These are phyloP conservation scores for Aythya baeri DNA, from an alignment of 2,113 vertebrate genomes.

Conservation along the genomic window DNA sequence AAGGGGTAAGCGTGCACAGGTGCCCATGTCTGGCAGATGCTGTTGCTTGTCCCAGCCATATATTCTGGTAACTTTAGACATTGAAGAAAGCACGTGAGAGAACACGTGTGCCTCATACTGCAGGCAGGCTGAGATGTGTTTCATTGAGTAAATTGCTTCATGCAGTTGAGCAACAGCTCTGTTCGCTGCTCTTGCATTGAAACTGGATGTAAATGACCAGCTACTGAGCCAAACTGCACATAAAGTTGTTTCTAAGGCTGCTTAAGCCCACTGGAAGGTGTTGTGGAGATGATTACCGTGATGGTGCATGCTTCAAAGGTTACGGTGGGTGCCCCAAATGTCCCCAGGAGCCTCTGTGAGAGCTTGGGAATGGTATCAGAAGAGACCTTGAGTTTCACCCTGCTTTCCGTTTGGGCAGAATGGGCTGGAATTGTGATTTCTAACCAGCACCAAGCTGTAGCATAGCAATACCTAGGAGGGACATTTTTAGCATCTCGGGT, in stretches of 20 bases:
- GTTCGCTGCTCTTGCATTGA: background rate
- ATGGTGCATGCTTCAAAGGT: background rate
- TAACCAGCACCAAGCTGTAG: background rate
- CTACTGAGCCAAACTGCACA: background rate
- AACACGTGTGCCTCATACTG: background rate
- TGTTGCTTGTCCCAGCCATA: background rate
- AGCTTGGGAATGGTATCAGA: background rate
- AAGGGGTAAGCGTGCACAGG: accelerated
- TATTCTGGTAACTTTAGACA: background rate
- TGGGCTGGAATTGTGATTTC: background rate
- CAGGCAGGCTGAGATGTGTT: background rate
- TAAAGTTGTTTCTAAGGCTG: background rate
- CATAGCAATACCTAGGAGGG: background rate
- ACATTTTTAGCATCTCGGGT: background rate
- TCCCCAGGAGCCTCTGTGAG: background rate
- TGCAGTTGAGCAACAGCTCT: background rate
- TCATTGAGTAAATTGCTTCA: background rate
- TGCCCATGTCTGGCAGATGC: background rate
- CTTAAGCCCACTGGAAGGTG: background rate
- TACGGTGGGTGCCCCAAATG: background rate
- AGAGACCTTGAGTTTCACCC: background rate
- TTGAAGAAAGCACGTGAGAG: background rate
- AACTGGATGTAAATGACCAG: background rate
- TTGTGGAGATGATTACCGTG: background rate
- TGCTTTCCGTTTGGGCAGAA: background rate